These are phyloP conservation scores for Psittacus erithacus DNA, from an alignment of 2,113 vertebrate genomes.

Conservation along the genomic window DNA sequence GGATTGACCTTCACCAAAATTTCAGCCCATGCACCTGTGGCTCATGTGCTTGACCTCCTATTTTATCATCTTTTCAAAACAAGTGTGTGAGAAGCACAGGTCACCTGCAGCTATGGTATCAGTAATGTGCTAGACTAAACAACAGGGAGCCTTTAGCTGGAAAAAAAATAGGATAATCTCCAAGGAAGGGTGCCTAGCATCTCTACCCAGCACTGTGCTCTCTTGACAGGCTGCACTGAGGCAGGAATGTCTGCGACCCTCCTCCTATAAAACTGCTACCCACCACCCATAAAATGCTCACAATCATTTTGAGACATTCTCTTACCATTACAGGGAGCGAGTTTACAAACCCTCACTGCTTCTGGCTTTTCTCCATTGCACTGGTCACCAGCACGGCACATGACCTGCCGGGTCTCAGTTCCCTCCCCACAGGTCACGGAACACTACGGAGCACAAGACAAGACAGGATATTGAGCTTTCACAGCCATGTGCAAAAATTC, in stretches of 20 bases:
- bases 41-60: fast-evolving
- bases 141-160: neutral
- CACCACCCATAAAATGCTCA: neutral
- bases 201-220: neutral
- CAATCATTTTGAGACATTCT: fast-evolving
- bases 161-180: neutral
- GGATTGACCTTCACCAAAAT: neutral
- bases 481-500: fast-evolving
- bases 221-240: neutral
- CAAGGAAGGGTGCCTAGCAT: too few species aligned
- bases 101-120: neutral
- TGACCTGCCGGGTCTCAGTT: conserved; percentile 82
- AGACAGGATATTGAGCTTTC: neutral
- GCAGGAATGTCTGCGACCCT: neutral
- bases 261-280: neutral
- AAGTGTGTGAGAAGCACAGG: fast-evolving
- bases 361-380: conserved; percentile 88
- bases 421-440: conserved; percentile 94
- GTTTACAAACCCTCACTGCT: conserved; percentile 78
- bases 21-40: neutral
- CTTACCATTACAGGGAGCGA: conserved; percentile 86
- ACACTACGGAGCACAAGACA: conserved; percentile 75
- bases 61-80: neutral
- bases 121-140: neutral
- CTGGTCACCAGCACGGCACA: conserved; percentile 84